These are phyloP conservation scores for Turnix velox DNA, from an alignment of 2,113 vertebrate species.

Conservation along the genomic window DNA sequence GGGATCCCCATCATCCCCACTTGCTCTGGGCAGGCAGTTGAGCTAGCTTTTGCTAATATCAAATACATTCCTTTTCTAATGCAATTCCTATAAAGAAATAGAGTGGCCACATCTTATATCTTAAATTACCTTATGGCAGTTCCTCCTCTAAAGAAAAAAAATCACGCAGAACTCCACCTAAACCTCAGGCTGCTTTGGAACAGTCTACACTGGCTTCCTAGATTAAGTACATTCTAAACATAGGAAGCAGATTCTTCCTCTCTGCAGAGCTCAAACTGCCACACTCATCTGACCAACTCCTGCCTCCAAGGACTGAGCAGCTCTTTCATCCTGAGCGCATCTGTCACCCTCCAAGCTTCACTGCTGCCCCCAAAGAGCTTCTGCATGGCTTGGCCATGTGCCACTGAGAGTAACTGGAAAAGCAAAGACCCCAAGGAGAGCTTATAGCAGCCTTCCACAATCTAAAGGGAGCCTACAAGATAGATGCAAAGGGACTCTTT, in stretches of 20 bases:
- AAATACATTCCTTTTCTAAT: background rate
- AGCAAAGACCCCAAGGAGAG: background rate
- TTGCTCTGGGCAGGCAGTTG: background rate
- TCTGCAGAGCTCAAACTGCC: background rate
- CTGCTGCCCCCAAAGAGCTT: background rate
- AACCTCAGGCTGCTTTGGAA: background rate
- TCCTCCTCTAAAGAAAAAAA: background rate
- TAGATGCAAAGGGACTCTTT: background rate
- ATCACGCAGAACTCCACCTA: background rate
- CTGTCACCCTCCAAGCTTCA: fast-evolving
- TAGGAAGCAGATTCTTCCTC: background rate
- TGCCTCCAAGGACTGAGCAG: background rate
- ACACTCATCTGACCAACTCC: background rate
- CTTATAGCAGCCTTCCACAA: background rate
- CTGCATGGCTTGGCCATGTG: background rate
- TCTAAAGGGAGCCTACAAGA: background rate
- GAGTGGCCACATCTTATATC: background rate
- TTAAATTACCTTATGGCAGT: background rate
- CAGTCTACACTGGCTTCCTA: background rate
- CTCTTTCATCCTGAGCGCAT: background rate
- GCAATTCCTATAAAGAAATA: background rate
- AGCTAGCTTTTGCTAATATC: background rate
- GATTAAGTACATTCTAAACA: background rate
- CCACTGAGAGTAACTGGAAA: background rate
- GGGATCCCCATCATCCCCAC: background rate